Percentiles rank a stretch among this genome's conserved stretches.
Evolutionary conservation across 2,888 invertebrate species (phyloP).

Genomic region (Tenthredo amoena): DNA sequence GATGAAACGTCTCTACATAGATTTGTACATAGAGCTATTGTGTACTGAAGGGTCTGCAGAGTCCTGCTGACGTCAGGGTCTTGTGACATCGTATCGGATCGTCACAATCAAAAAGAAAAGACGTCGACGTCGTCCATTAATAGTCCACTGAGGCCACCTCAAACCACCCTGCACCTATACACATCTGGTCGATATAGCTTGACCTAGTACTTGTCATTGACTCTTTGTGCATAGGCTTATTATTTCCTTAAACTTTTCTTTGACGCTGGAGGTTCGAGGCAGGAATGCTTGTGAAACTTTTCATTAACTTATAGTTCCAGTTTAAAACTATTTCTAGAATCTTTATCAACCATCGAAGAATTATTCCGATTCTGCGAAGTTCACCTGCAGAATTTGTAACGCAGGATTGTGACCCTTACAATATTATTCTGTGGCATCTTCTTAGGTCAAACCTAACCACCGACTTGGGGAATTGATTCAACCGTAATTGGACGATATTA

Average conservation of each 20-base stretch:
- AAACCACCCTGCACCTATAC: slow-evolving; percentile 35
- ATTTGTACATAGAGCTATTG: background rate
- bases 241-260: background rate
- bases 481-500: background rate
- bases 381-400: background rate
- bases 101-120: slow-evolving; percentile 20
- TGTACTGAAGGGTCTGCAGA: background rate
- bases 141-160: slow-evolving; percentile 34
- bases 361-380: background rate
- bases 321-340: background rate
- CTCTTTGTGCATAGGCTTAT: slow-evolving; percentile 41
- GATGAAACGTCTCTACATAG: background rate
- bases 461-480: background rate
- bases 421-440: background rate
- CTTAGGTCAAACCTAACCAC: background rate
- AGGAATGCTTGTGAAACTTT: background rate
- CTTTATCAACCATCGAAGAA: background rate
- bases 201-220: slow-evolving; percentile 65
- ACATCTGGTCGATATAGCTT: slow-evolving; percentile 69
- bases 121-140: slow-evolving; percentile 30
- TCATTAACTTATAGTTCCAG: background rate
- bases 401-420: background rate
- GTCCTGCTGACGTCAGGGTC: slow-evolving; percentile 46
- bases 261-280: background rate
- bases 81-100: slow-evolving; percentile 39